Percentiles rank a stretch among this genome's conserved stretches.
These are phyloP conservation scores for Pampus argenteus DNA, from an alignment of 2,797 vertebrate species.

Conservation along the genomic window DNA sequence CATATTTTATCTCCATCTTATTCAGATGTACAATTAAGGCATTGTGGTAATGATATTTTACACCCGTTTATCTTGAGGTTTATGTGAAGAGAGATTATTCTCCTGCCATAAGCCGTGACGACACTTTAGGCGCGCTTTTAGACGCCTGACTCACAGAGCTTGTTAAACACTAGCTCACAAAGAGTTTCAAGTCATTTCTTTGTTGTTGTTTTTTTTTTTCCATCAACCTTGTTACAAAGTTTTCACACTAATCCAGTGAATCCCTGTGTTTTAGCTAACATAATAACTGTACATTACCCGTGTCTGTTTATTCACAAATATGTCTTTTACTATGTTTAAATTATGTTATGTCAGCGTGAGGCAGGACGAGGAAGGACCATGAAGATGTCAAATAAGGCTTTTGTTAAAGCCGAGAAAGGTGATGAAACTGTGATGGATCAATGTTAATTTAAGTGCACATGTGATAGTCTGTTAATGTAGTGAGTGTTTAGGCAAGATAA, in stretches of 20 bases:
- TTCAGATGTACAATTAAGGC: constrained; percentile 55
- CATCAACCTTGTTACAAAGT: constrained; percentile 40
- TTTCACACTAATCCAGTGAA: constrained; percentile 73
- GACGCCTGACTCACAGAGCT: constrained; percentile 31
- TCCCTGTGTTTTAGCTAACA: constrained; percentile 59
- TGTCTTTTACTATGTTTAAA: constrained; percentile 74
- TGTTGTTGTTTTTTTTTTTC: not conserved
- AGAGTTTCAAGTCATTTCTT: constrained; percentile 14
- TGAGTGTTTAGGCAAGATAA: constrained; percentile 69
- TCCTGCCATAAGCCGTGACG: constrained; percentile 65
- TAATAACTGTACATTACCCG: constrained; percentile 52
- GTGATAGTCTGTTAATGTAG: constrained; percentile 77
- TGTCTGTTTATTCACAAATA: constrained; percentile 58
- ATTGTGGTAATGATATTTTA: constrained; percentile 63
- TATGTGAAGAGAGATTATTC: constrained; percentile 67
- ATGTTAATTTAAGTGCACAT: constrained; percentile 79
- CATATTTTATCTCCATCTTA: constrained; percentile 57
- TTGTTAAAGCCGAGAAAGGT: constrained; percentile 28
- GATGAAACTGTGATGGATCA: constrained; percentile 73
- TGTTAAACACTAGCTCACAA: constrained; percentile 30
- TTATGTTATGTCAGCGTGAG: constrained; percentile 63
- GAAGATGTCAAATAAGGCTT: constrained; percentile 38
- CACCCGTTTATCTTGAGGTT: constrained; percentile 52
- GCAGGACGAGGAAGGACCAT: constrained; percentile 39
- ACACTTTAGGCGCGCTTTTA: constrained; percentile 60